Percentiles rank a stretch among this genome's conserved stretches.
These are phyloP conservation scores for Vidua macroura DNA, from an alignment of 2,113 vertebrate species.

Conservation along the genomic window DNA sequence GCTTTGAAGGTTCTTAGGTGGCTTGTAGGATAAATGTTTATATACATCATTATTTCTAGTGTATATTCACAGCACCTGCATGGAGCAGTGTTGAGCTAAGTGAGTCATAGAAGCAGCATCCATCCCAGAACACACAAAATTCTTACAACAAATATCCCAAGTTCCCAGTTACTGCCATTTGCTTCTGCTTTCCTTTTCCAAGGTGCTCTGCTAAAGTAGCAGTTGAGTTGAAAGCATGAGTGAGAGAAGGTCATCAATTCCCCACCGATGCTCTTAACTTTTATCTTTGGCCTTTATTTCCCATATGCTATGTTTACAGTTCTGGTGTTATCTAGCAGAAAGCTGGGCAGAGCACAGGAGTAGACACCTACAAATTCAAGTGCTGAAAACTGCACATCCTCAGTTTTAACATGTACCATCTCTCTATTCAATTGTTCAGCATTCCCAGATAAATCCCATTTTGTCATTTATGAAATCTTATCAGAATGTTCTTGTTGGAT, in stretches of 20 bases:
- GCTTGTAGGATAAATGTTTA: not conserved
- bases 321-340: not conserved
- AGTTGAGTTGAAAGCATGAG: not conserved
- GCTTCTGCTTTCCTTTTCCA: not conserved
- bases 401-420: not conserved
- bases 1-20: not conserved
- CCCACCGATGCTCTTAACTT: not conserved
- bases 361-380: not conserved
- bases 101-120: not conserved
- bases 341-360: not conserved
- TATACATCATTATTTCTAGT: not conserved
- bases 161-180: not conserved
- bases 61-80: not conserved
- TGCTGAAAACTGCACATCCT: not conserved
- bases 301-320: not conserved
- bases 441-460: not conserved
- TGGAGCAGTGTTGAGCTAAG: not conserved
- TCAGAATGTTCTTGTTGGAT: not conserved
- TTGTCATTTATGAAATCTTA: not conserved
- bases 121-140: not conserved
- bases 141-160: not conserved
- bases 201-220: not conserved
- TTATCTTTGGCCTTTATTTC: not conserved
- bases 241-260: not conserved
- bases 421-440: not conserved